These are phyloP conservation scores for Pogonomyrmex californicus DNA, from an alignment of 1,140 invertebrate species.

Conservation along the genomic window DNA sequence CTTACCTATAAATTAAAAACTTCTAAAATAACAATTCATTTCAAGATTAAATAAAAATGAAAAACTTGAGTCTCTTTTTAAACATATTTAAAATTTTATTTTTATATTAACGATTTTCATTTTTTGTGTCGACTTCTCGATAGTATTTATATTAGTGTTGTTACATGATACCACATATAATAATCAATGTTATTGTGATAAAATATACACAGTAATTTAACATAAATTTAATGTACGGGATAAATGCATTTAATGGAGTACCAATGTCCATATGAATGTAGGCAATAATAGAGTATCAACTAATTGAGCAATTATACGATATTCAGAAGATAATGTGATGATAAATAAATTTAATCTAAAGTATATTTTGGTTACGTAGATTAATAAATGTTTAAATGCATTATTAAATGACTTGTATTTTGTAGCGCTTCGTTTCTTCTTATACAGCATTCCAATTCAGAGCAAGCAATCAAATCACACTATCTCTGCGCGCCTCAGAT, in stretches of 20 bases:
- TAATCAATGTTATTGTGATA: background rate
- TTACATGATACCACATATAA: background rate
- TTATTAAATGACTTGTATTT: background rate
- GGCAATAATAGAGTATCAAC: slow-evolving; percentile 15
- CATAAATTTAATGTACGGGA: background rate
- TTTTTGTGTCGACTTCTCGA: background rate
- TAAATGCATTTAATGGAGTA: slow-evolving; percentile 28
- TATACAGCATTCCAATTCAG: background rate
- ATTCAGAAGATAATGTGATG: background rate
- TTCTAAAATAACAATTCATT: slow-evolving; percentile 3
- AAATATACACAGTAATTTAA: slow-evolving; percentile 17
- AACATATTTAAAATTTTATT: background rate
- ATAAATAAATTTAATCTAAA: background rate
- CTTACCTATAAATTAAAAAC: slow-evolving; percentile 2
- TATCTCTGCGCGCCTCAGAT: slow-evolving; percentile 52
- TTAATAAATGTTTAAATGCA: slow-evolving; percentile 11
- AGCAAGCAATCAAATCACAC: slow-evolving; percentile 39
- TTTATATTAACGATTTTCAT: background rate
- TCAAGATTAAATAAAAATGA: background rate
- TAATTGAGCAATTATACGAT: slow-evolving; percentile 28
- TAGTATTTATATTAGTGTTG: too few species aligned
- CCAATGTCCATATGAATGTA: background rate
- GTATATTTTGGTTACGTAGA: background rate
- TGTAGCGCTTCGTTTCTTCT: background rate
- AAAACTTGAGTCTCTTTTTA: background rate